These are phyloP conservation scores for Sebastes itinus DNA, from an alignment of 2,797 vertebrate genomes.

Conservation along the genomic window DNA sequence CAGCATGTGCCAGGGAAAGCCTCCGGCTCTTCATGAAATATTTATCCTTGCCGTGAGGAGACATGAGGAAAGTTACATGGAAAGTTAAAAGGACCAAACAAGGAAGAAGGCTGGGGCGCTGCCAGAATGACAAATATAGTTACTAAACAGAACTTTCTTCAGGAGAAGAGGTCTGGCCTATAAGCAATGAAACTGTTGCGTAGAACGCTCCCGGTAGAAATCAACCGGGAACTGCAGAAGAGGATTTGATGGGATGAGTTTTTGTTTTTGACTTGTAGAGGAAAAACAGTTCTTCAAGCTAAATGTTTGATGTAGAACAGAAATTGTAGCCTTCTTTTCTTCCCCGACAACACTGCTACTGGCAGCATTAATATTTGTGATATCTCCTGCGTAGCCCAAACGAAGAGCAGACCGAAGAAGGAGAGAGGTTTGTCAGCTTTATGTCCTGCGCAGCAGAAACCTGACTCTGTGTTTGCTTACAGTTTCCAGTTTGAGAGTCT, in stretches of 20 bases:
- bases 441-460: conserved; percentile 40
- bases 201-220: conserved; percentile 37
- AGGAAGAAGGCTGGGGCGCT: conserved; percentile 46
- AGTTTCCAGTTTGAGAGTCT: conserved; percentile 83
- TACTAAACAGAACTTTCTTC: conserved; percentile 65
- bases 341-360: conserved; percentile 16
- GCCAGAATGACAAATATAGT: conserved; percentile 74
- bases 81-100: conserved; percentile 77
- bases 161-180: conserved; percentile 20
- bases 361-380: conserved; percentile 30
- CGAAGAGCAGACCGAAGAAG: conserved; percentile 10
- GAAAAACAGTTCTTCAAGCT: conserved; percentile 27
- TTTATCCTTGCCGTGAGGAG: conserved; percentile 78
- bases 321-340: conserved; percentile 13
- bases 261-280: conserved; percentile 17
- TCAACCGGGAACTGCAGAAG: conserved; percentile 21
- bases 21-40: conserved; percentile 81
- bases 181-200: conserved; percentile 45
- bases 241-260: conserved; percentile 36
- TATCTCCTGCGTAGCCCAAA: conserved; percentile 11
- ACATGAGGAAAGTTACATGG: conserved; percentile 75
- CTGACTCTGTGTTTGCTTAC: conserved; percentile 81
- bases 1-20: conserved; percentile 71
- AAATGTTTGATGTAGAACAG: conserved; percentile 53
- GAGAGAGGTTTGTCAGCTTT: conserved; percentile 1